These are phyloP conservation scores for Ptychochromis oligacanthus DNA, from an alignment of 2,113 vertebrate genomes.

Conservation along the genomic window DNA sequence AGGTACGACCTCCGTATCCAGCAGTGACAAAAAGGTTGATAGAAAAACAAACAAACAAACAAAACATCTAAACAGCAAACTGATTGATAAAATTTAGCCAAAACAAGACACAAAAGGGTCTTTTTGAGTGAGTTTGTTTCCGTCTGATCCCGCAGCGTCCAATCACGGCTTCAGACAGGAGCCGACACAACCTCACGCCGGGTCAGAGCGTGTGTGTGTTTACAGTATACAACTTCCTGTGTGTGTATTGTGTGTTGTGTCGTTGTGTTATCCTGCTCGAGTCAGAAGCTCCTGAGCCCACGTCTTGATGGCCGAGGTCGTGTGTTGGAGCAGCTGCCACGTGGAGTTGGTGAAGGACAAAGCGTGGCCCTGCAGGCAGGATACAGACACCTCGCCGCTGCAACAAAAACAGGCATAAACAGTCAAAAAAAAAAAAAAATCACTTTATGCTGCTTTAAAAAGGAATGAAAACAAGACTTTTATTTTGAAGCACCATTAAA, in stretches of 20 bases:
- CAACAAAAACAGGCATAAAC: not conserved
- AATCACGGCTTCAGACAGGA: slow-evolving; percentile 19
- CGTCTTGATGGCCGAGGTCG: slow-evolving; percentile 83
- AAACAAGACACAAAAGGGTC: slow-evolving; percentile 36
- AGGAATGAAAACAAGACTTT: not conserved
- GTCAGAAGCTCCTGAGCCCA: slow-evolving; percentile 88
- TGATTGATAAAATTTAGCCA: slow-evolving; percentile 41
- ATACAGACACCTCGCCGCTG: slow-evolving; percentile 87
- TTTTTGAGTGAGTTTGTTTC: slow-evolving; percentile 28
- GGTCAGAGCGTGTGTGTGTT: slow-evolving; percentile 18
- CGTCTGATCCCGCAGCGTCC: slow-evolving; percentile 39
- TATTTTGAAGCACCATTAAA: not conserved
- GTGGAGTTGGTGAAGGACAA: slow-evolving; percentile 82
- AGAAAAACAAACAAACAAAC: slow-evolving; percentile 61
- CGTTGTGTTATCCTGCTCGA: slow-evolving; percentile 70
- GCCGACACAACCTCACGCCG: slow-evolving; percentile 30
- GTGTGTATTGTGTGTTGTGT: slow-evolving; percentile 28
- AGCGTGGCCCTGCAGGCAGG: slow-evolving; percentile 86
- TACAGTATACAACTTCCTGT: slow-evolving; percentile 9
- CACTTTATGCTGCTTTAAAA: not conserved
- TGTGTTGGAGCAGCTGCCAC: slow-evolving; percentile 88
- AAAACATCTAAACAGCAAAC: slow-evolving; percentile 49
- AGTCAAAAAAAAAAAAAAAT: not conserved
- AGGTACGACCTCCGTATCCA: slow-evolving; percentile 47
- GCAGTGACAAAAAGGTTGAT: slow-evolving; percentile 62